Evolutionary conservation across 2,797 vertebrate genomes (phyloP).

Genomic region (Crocodylus rhombifer): DNA sequence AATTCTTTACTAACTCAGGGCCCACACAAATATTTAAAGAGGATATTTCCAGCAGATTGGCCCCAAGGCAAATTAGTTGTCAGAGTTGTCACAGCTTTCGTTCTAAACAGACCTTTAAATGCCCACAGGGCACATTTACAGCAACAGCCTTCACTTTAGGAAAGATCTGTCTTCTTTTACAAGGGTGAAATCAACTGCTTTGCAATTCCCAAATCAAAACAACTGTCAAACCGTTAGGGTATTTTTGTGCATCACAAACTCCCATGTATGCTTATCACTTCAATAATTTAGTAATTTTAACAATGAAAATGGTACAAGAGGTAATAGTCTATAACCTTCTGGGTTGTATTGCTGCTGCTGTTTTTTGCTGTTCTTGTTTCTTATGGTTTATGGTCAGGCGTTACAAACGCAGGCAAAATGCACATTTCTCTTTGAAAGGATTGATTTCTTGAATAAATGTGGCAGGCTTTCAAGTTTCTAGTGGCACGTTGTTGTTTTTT

Average conservation of each 20-base stretch:
- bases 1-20: background rate
- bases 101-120: background rate
- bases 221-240: background rate
- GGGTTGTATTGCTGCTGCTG: too few relatives aligned
- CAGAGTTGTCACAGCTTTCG: background rate
- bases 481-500: too few relatives aligned
- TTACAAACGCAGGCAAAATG: too few relatives aligned
- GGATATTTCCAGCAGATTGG: background rate
- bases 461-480: too few relatives aligned
- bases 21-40: background rate
- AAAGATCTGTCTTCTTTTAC: background rate
- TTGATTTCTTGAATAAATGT: too few relatives aligned
- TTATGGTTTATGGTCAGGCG: too few relatives aligned
- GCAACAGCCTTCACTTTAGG: background rate
- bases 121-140: background rate
- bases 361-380: background rate
- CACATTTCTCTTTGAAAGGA: too few relatives aligned
- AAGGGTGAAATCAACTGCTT: background rate
- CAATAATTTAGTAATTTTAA: background rate
- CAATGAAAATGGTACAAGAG: background rate
- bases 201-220: too few relatives aligned
- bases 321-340: background rate
- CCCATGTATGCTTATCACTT: background rate
- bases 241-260: background rate
- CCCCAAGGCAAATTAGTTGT: background rate